Evolutionary conservation across 1,140 invertebrate genomes (phyloP), one percentile per base, ranked within the genome.

Genomic region (Drosophila persimilis): DNA sequence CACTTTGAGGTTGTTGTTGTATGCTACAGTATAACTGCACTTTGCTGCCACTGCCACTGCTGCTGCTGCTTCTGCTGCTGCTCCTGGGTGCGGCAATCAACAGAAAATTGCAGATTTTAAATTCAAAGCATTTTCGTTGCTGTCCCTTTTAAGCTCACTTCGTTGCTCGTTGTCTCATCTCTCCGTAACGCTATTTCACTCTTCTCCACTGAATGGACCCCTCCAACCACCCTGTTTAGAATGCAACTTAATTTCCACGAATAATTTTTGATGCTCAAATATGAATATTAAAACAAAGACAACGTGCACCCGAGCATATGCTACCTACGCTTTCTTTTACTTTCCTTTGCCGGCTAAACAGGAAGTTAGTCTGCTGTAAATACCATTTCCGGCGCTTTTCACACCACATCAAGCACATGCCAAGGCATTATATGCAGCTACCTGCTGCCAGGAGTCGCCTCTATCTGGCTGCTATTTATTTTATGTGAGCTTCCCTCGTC

Each of bases 51-150:
- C 29, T 2, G n/a, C 51, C 20, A 9, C 53, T 64, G 35, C 50
- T 6, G 17, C 43, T 9, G 13, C 35, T 44, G 51, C 45, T 54
- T 44, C 46, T 31, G 9, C 53, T 39, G 15, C 56, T 52, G 53
- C 45, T 63, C 55, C 51, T 75, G 70, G 83, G 56, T 88, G 83
- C 83, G 84, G 83, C 83, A 88, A 88, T 88, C 83, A 88, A 88
- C 83, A 83, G 84, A 89, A 88, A 89, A 88, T 88, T 88, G 83
- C 84, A 88, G 83, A 88, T 88, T 88, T 83, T 88, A 88, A 88
- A 88, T 88, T 88, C 83, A 88, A 88, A 88, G 78, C 83, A 88
- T 89, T 88, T 79, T 88, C 66, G 64, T 51, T 47, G 65, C 60
- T 73, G 62, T 75, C 62, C 65, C 78, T 75, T 77, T 78, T 78